Evolutionary conservation across 2,113 vertebrate genomes (phyloP), one percentile per base, ranked within the genome.

Genomic region (Sialia sialis): DNA sequence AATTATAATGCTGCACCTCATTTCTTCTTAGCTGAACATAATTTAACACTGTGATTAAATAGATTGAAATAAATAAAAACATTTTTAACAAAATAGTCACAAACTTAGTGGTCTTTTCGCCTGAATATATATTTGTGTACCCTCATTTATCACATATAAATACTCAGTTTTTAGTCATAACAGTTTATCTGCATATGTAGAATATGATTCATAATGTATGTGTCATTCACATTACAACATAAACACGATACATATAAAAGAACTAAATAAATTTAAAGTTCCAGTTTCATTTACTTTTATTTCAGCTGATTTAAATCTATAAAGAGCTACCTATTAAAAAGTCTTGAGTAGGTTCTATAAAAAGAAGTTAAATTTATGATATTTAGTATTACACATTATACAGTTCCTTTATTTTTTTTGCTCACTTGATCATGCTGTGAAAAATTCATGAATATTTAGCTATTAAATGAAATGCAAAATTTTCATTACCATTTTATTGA

Each of bases 401-500:
- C 96, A 97, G 97, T 96, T 98, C 95, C 94, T 97, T 97, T 98
- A 98, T 98, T 98, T 98, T 98, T 98, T 97, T 98, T 96, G 84
- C 96, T 97, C 96, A 95, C 96, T 98, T 97, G 96, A 97, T 98
- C 97, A 95, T 30, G 90, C 98, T 98, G 98, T 98, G 98, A 98
- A 98, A 96, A 98, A 98, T 96, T 98, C 98, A 98, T 98, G 98
- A 98, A 98, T 98, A 98, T 98, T 98, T 98, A 98, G 97, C 97
- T 98, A 98, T 98, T 98, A 98, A 98, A 98, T 98, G 97, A 98
- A 98, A 98, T 98, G 98, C 97, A 98, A 98, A 98, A 98, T 97
- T 98, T 98, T 98, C 98, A 97, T 98, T 98, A 98, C 97, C 98
- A 98, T 98, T 98, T 98, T 98, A 98, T 98, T 98, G 98, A 98